These are phyloP conservation scores for Sylvia atricapilla DNA, from an alignment of 2,113 vertebrate genomes.

Conservation along the genomic window DNA sequence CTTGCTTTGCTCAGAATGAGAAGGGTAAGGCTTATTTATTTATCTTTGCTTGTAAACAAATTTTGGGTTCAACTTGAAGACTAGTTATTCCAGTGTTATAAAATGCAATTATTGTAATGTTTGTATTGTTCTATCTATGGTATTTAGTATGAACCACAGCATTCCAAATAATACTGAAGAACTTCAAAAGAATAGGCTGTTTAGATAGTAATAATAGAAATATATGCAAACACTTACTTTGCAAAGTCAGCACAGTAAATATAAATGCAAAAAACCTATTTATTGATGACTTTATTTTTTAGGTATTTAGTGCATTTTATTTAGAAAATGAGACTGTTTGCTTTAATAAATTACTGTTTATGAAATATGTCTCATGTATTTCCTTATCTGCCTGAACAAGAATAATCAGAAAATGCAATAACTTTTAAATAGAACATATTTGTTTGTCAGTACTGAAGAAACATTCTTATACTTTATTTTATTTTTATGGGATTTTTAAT, in stretches of 20 bases:
- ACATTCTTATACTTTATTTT: not conserved
- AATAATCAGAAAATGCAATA: not conserved
- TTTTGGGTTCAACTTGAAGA: not conserved
- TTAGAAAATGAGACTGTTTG: not conserved
- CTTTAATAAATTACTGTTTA: conserved; percentile 60
- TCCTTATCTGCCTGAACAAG: not conserved
- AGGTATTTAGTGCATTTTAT: not conserved
- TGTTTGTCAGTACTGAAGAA: not conserved
- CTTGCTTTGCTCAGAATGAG: not conserved
- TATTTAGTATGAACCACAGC: not conserved
- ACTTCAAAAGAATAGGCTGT: not conserved
- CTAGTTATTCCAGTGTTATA: not conserved
- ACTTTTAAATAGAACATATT: not conserved
- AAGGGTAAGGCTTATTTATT: not conserved
- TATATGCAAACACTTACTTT: conserved; percentile 51
- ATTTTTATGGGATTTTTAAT: not conserved
- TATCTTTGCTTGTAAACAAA: not conserved
- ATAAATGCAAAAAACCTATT: not conserved
- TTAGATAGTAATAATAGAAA: not conserved
- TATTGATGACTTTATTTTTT: not conserved
- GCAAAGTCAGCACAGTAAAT: not conserved
- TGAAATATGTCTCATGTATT: not conserved
- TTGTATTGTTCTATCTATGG: not conserved
- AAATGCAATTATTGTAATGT: not conserved
- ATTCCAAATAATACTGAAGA: not conserved